phyloP scores from a whole-genome alignment of 2,888 invertebrate species.

The Cataglyphis rosenhaueri region DNA sequence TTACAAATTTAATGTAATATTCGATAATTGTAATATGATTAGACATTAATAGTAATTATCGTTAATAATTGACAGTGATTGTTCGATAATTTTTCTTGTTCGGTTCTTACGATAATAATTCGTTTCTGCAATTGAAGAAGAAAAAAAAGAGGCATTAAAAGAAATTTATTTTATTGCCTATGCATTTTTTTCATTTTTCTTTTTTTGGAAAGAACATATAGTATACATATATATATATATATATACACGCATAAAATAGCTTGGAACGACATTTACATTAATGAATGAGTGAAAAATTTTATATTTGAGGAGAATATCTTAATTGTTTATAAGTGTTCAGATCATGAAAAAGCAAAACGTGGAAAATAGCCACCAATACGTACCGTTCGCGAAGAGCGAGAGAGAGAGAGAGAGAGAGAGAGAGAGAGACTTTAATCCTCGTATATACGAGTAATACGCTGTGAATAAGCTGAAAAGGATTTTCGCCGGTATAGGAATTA shows the following conservation, averaged over 20 bases:
- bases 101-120: not conserved
- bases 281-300: not conserved
- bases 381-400: conserved; percentile 28
- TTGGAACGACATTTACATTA: not conserved
- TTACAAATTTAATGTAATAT: not conserved
- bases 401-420: conserved; percentile 45
- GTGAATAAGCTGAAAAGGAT: conserved; percentile 74
- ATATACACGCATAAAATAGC: not conserved
- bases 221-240: not conserved
- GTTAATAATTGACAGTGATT: not conserved
- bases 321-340: conserved; percentile 20
- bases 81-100: not conserved
- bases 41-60: conserved; percentile 5
- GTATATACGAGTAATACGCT: conserved; percentile 50
- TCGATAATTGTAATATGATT: conserved; percentile 4
- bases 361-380: conserved; percentile 47
- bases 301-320: not conserved
- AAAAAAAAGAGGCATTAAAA: not conserved
- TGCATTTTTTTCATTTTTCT: not conserved
- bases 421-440: conserved; percentile 63
- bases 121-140: not conserved
- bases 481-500: conserved; percentile 72
- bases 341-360: conserved; percentile 31
- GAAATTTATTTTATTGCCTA: not conserved
- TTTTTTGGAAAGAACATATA: not conserved